phyloP scores from a whole-genome alignment of 2,797 vertebrate species.

The Lutjanus campechanus region DNA sequence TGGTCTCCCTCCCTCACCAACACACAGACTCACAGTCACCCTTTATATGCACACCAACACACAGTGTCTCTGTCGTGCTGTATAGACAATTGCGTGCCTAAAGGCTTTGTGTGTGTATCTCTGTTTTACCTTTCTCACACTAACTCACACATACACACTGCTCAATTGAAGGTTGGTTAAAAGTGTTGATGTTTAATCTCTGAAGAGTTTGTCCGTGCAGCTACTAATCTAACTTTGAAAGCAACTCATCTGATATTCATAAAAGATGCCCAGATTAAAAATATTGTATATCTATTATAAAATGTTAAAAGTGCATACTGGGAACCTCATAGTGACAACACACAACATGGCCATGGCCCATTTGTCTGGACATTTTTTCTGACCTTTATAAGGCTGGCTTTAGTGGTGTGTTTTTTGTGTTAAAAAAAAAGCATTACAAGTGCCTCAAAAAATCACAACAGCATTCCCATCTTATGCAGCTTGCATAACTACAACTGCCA shows the following conservation, averaged over 20 bases:
- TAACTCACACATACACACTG: not conserved
- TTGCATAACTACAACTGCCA: not conserved
- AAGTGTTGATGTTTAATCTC: not conserved
- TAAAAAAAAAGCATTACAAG: too few relatives aligned
- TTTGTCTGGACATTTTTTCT: too few relatives aligned
- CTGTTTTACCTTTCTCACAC: not conserved
- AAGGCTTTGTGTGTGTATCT: not conserved
- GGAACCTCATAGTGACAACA: too few relatives aligned
- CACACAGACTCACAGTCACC: not conserved
- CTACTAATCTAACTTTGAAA: too few relatives aligned
- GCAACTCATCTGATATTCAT: not conserved
- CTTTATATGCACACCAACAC: not conserved
- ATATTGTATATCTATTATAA: not conserved
- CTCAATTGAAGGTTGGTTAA: not conserved
- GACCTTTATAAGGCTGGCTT: too few relatives aligned
- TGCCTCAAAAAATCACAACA: not conserved
- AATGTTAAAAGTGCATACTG: too few relatives aligned
- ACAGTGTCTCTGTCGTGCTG: not conserved
- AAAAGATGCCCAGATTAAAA: not conserved
- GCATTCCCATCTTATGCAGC: not conserved
- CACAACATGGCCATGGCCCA: too few relatives aligned
- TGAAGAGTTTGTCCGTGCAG: not conserved
- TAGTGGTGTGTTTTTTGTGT: too few relatives aligned
- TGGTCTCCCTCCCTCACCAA: slow-evolving; percentile 2
- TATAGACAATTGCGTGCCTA: not conserved